A percentile compares a stretch with the other conserved stretches of the same genome.
These are phyloP conservation scores for Cryptophagus acutangulus DNA, from an alignment of 2,888 invertebrate genomes.

Conservation along the genomic window DNA sequence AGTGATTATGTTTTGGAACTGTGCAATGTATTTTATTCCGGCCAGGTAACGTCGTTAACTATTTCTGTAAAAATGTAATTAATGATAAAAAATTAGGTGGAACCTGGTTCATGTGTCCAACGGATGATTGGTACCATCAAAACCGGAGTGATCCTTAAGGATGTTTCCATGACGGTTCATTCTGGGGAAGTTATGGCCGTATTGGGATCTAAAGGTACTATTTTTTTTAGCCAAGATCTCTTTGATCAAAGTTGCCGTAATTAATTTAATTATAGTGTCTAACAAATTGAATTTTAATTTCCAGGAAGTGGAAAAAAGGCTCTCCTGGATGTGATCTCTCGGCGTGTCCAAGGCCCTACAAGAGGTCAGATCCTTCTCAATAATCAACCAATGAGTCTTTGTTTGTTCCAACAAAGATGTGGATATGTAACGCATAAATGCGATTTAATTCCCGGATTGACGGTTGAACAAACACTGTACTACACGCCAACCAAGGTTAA, in stretches of 20 bases:
- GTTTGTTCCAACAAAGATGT: slow-evolving; percentile 79
- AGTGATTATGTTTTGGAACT: slow-evolving; percentile 84
- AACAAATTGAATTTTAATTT: slow-evolving; percentile 19
- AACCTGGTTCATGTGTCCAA: slow-evolving; percentile 73
- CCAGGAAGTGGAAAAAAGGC: slow-evolving; percentile 92
- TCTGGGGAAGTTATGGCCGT: slow-evolving; percentile 92
- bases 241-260: not conserved
- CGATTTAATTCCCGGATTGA: slow-evolving; percentile 77
- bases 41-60: slow-evolving; percentile 73
- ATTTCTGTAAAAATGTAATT: too few species aligned
- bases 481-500: slow-evolving; percentile 73
- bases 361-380: slow-evolving; percentile 87
- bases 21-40: slow-evolving; percentile 83
- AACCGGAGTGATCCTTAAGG: slow-evolving; percentile 83
- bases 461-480: slow-evolving; percentile 79
- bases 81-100: slow-evolving; percentile 56
- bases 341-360: slow-evolving; percentile 73
- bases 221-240: slow-evolving; percentile 8
- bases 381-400: slow-evolving; percentile 74
- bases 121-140: slow-evolving; percentile 71
- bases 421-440: slow-evolving; percentile 86
- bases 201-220: slow-evolving; percentile 80
- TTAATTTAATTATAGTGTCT: not conserved
- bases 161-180: slow-evolving; percentile 85
- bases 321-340: slow-evolving; percentile 84